Conservation (phyloP, 2,113 vertebrate genomes). For the Ctenodactylus gundi region DNA sequence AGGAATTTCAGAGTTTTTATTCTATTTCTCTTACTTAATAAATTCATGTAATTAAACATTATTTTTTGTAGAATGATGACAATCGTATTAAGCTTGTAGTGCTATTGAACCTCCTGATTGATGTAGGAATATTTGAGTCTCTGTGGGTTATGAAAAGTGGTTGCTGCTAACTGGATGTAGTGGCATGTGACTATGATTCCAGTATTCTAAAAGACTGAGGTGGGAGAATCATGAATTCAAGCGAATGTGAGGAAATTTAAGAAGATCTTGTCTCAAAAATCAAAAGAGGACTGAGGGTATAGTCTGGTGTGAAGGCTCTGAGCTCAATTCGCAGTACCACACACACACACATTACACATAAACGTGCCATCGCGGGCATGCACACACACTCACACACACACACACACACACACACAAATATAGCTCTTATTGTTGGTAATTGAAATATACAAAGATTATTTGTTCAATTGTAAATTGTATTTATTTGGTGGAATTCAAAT, state of each 20-base stretch:
- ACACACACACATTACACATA: no score
- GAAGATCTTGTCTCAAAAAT: neutral
- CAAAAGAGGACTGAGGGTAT: no score
- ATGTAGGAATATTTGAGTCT: neutral
- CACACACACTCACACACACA: no score
- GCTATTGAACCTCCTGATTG: neutral
- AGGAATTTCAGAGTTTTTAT: neutral
- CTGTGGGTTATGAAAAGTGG: neutral
- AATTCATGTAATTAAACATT: neutral
- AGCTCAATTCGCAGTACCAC: neutral
- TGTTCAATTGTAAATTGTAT: no score
- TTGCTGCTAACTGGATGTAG: neutral
- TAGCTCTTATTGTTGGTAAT: neutral
- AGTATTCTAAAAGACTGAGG: neutral
- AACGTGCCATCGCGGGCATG: no score
- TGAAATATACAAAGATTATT: no score
- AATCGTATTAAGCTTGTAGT: neutral
- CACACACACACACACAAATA: no score
- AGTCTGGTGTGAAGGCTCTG: neutral
- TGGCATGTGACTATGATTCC: neutral
- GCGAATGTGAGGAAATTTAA: no score
- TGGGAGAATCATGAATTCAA: no score
- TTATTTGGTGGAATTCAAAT: conserved; percentile 23
- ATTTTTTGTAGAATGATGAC: neutral
- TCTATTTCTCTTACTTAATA: neutral